Evolutionary conservation across 2,888 invertebrate genomes (phyloP).

Genomic region (Parnassius orleans): DNA sequence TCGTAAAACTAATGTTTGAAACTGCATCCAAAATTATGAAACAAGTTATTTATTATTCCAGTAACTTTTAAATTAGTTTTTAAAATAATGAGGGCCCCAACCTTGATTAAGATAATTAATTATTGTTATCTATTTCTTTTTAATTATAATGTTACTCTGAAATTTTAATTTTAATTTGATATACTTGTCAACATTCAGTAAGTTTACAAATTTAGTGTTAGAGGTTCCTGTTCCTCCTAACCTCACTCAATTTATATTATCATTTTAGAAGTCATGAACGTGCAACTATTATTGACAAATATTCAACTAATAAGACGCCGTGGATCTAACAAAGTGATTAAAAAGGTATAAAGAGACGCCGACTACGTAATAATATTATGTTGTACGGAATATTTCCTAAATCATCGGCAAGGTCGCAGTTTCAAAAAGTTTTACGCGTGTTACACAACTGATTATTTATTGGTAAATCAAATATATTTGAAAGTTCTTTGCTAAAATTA

Average conservation of each 20-base stretch:
- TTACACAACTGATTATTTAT: conserved; percentile 57
- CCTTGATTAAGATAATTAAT: too few relatives aligned
- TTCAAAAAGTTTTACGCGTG: conserved; percentile 54
- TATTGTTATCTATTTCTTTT: too few relatives aligned
- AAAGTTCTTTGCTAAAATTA: conserved; percentile 29
- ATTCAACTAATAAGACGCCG: conserved; percentile 5
- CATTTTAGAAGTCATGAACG: neutral
- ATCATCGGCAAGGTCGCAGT: conserved; percentile 47
- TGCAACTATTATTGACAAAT: conserved; percentile 1
- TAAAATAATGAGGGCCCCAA: too few relatives aligned
- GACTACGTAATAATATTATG: conserved; percentile 24
- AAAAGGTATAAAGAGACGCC: conserved; percentile 6
- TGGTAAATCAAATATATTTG: neutral
- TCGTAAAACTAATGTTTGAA: too few relatives aligned
- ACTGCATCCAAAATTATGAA: too few relatives aligned
- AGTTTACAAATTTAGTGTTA: too few relatives aligned
- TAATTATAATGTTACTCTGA: too few relatives aligned
- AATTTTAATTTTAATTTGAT: too few relatives aligned
- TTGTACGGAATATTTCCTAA: conserved; percentile 44
- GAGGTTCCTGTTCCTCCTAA: conserved; percentile 7
- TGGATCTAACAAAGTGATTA: conserved; percentile 1
- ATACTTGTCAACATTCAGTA: too few relatives aligned
- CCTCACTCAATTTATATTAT: conserved; percentile 3
- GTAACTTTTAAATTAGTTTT: too few relatives aligned
- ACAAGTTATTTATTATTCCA: too few relatives aligned